Base-by-base conservation (phyloP, 1,140 invertebrate species). In the Procambarus clarkii region DNA sequence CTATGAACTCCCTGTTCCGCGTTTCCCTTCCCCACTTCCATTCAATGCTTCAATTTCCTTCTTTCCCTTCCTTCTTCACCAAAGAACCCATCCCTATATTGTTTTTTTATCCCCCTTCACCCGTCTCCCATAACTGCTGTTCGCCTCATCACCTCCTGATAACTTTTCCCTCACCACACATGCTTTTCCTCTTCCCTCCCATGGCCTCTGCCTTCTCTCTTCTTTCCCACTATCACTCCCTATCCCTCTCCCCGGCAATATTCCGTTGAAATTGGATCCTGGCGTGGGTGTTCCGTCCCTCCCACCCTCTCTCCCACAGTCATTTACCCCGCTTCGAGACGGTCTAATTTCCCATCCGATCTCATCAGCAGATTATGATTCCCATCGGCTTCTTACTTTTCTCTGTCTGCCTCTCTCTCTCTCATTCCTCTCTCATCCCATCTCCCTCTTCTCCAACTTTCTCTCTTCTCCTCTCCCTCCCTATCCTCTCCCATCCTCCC, bases 341-440 rank as follows among this genome's bases (percentile, higher is more conserved):
- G 3, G 4, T 54, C 50, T 54, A 54, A 54, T 54, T 5, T 64
- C 60, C 60, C 5, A 64, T 5, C 60, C 11, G 50, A 64, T 3
- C 60, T 64, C 15, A 9, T 13, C 60, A 15, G 2, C 60, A 64
- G 3, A 11, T 64, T 64, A 21, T 64, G 9, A 2, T 3, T 5
- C 54, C 11, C 54, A 7, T 58, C 54, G 4, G 54, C 54, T 58
- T 58, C 54, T 13, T 58, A 58, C 11, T 13, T 58, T 13, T 64
- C 69, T 74, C 69, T 74, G n/a, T 74, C 69, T 74, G n/a, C 34
- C 69, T 74, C 69, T 34, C 69, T 34, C 69, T 74, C 18, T 74
- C 69, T 74, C 69, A 8, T 18, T 64, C 60, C 60, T 15, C 3
- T 58, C 54, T 58, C 11, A 58, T 58, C 11, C 54, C 54, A 7